Base-by-base conservation (phyloP, 1,140 invertebrate species). In the Physella acuta region DNA sequence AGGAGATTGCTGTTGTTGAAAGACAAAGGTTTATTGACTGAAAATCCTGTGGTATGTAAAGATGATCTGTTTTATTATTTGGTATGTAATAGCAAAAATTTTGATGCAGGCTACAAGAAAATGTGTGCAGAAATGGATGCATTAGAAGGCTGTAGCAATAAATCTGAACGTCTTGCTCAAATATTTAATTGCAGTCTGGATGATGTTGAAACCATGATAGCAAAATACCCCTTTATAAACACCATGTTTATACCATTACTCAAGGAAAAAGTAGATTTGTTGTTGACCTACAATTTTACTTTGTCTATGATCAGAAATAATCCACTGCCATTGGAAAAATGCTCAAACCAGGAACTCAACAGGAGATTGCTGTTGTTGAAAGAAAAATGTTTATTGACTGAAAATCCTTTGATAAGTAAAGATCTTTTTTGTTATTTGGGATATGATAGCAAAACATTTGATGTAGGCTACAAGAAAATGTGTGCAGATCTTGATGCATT, bases 81-180 rank as follows among this genome's bases (percentile, higher is more conserved):
- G 16, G 56, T 34, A 34, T 58, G 56, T 58, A 58, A n/a, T 8
- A 58, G 36, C 24, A 17, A 58, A 4, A 20, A 34, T 33, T 58
- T 58, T 34, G 2, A 2, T 3, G 20, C 20, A 17, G 31, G 4
- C 4, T 58, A 34, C 17, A 34, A 58, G n/a, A 33, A 3, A 33
- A 8, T 58, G 30, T 58, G 56, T 58, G 56, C 56, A 3, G 56
- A 58, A 58, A 58, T 5, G 36, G 56, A 58, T 58, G 28, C 56
- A n/a, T 34, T 58, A 34, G 56, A 58, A 58, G 56, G 56, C 20
- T 58, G 56, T 34, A 16, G 31, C n/a, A n/a, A n/a, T n/a, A n/a
- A n/a, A n/a, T n/a, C n/a, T n/a, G n/a, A 58, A 17, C 30, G 17
- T 14, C 36, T 58, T 8, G 31, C 56, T 4, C 20, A 33, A 33